phyloP scores from a whole-genome alignment of 2,113 vertebrate species.

The Nibea coibor region DNA sequence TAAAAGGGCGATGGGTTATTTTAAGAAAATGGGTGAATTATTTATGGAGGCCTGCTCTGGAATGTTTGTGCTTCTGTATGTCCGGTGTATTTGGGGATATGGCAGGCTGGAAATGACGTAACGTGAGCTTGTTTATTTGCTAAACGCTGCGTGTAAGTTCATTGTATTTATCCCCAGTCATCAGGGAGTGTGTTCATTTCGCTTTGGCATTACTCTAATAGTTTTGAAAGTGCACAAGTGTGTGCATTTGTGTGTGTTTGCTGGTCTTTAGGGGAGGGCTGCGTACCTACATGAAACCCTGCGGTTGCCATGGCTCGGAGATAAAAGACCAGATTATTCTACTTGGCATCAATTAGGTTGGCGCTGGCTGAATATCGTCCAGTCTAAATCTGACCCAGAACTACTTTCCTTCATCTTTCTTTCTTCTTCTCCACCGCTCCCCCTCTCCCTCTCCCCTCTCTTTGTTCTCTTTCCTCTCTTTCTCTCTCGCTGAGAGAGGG shows the following conservation, averaged over 20 bases:
- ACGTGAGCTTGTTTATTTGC: not conserved
- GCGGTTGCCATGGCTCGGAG: slow-evolving; percentile 52
- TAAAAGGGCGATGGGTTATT: slow-evolving; percentile 70
- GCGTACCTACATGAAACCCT: slow-evolving; percentile 51
- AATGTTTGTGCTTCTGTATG: slow-evolving; percentile 25
- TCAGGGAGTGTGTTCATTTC: not conserved
- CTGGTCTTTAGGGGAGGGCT: slow-evolving; percentile 26
- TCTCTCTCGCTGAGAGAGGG: slow-evolving; percentile 47
- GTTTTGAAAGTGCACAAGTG: slow-evolving; percentile 6
- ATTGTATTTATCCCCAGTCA: slow-evolving; percentile 11
- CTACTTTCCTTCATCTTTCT: slow-evolving; percentile 62
- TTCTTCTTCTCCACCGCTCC: slow-evolving; percentile 39
- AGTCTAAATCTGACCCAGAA: slow-evolving; percentile 66
- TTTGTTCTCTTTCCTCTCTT: slow-evolving; percentile 57
- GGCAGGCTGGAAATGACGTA: slow-evolving; percentile 9
- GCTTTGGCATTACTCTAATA: slow-evolving; percentile 37
- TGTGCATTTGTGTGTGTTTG: slow-evolving; percentile 28
- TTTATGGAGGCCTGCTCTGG: slow-evolving; percentile 53
- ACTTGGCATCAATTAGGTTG: slow-evolving; percentile 58
- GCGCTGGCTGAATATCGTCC: slow-evolving; percentile 51
- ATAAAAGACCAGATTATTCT: slow-evolving; percentile 72
- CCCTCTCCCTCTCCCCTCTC: slow-evolving; percentile 36
- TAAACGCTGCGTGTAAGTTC: slow-evolving; percentile 11
- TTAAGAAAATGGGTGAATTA: slow-evolving; percentile 76
- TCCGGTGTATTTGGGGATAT: slow-evolving; percentile 4